Evolutionary conservation across 2,797 vertebrate genomes (phyloP).

Genomic region (Lepus oiostolus): DNA sequence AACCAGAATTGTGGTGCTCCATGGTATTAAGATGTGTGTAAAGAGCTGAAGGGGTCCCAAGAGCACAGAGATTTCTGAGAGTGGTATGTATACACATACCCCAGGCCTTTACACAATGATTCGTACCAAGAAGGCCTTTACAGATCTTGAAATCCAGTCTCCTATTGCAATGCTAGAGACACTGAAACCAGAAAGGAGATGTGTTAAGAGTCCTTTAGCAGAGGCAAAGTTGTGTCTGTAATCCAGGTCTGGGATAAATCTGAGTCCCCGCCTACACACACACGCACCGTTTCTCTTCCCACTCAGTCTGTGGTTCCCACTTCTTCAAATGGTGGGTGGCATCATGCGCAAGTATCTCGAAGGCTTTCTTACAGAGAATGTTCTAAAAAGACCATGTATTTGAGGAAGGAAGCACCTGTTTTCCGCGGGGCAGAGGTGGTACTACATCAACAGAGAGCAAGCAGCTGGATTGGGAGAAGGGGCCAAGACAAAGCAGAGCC

Average conservation of each 20-base stretch:
- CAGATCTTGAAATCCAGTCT: conserved; percentile 51
- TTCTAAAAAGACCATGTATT: conserved; percentile 59
- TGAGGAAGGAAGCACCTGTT: conserved; percentile 59
- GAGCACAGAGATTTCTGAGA: conserved; percentile 23
- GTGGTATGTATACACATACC: not conserved
- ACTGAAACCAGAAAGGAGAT: conserved; percentile 13
- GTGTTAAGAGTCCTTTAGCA: not conserved
- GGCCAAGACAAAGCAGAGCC: not conserved
- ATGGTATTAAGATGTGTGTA: not conserved
- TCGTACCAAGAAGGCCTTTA: conserved; percentile 40
- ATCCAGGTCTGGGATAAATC: not conserved
- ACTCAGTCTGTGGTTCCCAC: not conserved
- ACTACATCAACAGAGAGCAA: not conserved
- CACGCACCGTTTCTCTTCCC: conserved; percentile 5
- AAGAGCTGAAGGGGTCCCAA: not conserved
- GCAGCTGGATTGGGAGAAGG: not conserved
- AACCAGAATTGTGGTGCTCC: not conserved
- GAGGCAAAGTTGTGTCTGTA: conserved; percentile 14
- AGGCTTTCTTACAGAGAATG: conserved; percentile 18
- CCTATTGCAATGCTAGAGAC: not conserved
- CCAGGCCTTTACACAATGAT: not conserved
- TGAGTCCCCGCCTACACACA: not conserved
- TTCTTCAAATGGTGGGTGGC: not conserved
- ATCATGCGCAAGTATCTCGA: not conserved
- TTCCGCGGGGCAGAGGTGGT: not conserved